phyloP scores from a whole-genome alignment of 1,140 invertebrate species.

The Sweltsa coloradensis region DNA sequence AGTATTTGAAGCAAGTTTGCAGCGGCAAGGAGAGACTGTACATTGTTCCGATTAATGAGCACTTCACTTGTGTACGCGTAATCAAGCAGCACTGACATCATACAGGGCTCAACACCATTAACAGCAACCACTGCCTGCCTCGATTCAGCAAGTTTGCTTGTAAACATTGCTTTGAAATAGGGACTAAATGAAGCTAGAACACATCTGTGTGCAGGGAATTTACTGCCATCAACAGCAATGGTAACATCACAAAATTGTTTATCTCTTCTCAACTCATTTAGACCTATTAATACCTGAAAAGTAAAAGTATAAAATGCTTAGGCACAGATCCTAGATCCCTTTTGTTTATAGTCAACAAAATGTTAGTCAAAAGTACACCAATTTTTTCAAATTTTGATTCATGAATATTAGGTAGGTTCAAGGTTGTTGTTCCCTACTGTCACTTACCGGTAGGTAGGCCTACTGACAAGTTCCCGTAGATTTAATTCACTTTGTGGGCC shows the following conservation, averaged over 20 bases:
- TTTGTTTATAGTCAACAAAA: neutral
- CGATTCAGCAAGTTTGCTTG: constrained; percentile 32
- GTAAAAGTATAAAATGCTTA: constrained; percentile 8
- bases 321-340: neutral
- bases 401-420: neutral
- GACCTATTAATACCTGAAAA: constrained; percentile 33
- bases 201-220: constrained; percentile 37
- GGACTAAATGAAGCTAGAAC: constrained; percentile 37
- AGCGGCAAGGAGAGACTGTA: constrained; percentile 41
- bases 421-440: no score
- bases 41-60: constrained; percentile 37
- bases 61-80: constrained; percentile 43
- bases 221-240: constrained; percentile 30
- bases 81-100: constrained; percentile 36
- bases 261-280: constrained; percentile 35
- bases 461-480: no score
- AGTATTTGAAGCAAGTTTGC: constrained; percentile 42
- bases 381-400: neutral
- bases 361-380: neutral
- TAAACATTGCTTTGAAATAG: constrained; percentile 40
- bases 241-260: constrained; percentile 37
- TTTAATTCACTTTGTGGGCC: no score
- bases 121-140: constrained; percentile 34
- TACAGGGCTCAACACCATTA: constrained; percentile 37
- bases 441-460: no score